Conservation (phyloP, 2,113 vertebrate genomes). For the Romanogobio albipinnatus region DNA sequence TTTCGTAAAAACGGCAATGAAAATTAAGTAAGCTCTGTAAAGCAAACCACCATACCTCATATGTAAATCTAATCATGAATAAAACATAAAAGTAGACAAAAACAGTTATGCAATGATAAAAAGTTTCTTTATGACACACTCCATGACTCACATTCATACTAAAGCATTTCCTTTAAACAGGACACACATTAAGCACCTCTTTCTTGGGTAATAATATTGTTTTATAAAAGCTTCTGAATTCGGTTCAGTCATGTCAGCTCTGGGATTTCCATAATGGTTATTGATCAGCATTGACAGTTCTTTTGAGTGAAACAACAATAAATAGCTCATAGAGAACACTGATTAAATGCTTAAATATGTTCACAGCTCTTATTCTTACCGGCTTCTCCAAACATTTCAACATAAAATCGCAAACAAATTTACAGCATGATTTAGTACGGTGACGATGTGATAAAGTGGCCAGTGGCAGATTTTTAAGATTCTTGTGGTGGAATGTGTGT, state of each 20-base stretch:
- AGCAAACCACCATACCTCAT: background rate
- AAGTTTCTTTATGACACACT: conserved; percentile 12
- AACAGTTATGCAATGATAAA: background rate
- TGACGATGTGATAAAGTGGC: background rate
- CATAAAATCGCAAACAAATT: conserved; percentile 14
- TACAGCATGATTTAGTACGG: background rate
- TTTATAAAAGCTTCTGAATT: background rate
- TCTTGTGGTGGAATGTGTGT: background rate
- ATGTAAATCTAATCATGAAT: background rate
- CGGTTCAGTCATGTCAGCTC: background rate
- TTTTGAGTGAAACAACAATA: conserved; percentile 8
- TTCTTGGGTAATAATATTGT: background rate
- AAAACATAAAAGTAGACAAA: background rate
- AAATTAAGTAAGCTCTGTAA: background rate
- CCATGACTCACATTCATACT: background rate
- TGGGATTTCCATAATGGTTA: background rate
- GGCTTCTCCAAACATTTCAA: background rate
- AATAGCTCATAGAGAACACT: conserved; percentile 29
- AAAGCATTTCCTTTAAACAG: background rate
- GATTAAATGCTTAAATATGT: background rate
- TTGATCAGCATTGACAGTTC: background rate
- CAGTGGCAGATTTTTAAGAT: background rate
- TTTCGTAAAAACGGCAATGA: background rate
- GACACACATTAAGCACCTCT: background rate
- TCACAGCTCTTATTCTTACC: background rate